These are phyloP conservation scores for Chorisops tibialis DNA, from an alignment of 2,888 invertebrate genomes.

Conservation along the genomic window DNA sequence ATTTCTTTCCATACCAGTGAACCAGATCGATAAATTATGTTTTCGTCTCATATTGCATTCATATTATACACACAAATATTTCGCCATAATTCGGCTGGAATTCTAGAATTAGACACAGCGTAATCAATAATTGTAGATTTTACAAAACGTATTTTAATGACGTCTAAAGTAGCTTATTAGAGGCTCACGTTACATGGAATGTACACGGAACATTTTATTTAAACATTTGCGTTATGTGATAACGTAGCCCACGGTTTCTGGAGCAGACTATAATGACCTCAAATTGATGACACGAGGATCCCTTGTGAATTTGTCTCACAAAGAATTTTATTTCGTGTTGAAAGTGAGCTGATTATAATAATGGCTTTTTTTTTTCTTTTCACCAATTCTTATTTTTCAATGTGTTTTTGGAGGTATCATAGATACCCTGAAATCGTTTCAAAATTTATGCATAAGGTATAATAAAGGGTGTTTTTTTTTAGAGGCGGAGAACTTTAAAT, in stretches of 20 bases:
- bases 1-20: no score
- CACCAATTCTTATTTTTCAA: no score
- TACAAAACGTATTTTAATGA: not conserved
- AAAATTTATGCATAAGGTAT: no score
- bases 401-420: no score
- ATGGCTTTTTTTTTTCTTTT: no score
- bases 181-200: not conserved
- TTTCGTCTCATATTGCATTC: conserved; percentile 11
- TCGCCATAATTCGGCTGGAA: not conserved
- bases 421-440: no score
- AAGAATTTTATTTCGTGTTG: no score
- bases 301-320: not conserved
- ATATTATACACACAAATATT: not conserved
- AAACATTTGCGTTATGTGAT: not conserved
- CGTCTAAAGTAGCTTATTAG: not conserved
- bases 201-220: conserved; percentile 11
- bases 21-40: conserved; percentile 18
- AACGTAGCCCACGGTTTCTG: not conserved
- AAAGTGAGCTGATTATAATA: no score
- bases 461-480: no score
- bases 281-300: not conserved
- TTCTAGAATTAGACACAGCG: not conserved
- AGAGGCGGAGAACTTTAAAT: no score
- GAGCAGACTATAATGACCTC: not conserved
- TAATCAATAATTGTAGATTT: no score